Evolutionary conservation across 1,140 invertebrate species (phyloP).

Genomic region (Araneus ventricosus): DNA sequence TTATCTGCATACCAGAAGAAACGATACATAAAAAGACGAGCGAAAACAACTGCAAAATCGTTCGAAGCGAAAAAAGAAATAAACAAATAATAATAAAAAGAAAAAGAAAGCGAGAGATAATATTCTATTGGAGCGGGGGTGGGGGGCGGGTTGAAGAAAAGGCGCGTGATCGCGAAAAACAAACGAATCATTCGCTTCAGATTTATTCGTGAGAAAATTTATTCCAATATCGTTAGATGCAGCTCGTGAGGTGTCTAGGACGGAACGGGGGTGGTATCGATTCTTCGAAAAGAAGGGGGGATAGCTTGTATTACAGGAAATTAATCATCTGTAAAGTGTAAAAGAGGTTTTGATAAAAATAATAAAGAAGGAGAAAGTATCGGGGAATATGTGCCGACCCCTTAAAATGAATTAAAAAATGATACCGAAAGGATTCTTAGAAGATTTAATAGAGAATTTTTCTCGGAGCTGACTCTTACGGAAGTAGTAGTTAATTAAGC

Average conservation of each 20-base stretch:
- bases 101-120: background rate
- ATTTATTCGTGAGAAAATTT: constrained; percentile 50
- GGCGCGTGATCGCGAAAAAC: background rate
- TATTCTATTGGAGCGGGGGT: background rate
- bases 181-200: constrained; percentile 6
- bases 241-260: background rate
- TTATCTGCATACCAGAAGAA: background rate
- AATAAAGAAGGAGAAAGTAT: constrained; percentile 5
- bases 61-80: no score
- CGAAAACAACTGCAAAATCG: background rate
- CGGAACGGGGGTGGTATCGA: background rate
- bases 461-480: background rate
- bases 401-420: constrained; percentile 30
- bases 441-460: constrained; percentile 62
- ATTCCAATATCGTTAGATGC: constrained; percentile 55
- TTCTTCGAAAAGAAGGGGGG: constrained; percentile 4
- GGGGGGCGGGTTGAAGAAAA: background rate
- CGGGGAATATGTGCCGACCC: background rate
- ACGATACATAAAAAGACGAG: background rate
- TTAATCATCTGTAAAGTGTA: constrained; percentile 63
- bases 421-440: background rate
- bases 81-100: background rate
- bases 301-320: constrained; percentile 63
- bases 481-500: constrained; percentile 49
- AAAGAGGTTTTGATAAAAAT: constrained; percentile 55